Percentiles rank a stretch among this genome's conserved stretches.
Evolutionary conservation across 1,140 invertebrate species (phyloP).

Genomic region (Popillia japonica): DNA sequence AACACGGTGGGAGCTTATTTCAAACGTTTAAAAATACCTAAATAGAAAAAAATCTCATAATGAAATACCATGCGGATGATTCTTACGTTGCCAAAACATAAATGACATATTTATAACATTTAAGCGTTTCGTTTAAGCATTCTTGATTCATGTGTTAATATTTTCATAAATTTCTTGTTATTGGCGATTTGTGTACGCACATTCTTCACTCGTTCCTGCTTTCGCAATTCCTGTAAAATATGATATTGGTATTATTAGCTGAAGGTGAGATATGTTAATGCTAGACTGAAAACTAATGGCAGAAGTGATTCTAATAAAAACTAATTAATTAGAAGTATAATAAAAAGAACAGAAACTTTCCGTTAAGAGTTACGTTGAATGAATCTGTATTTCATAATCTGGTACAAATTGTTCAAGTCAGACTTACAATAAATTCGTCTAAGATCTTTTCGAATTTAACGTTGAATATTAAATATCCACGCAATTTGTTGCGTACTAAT

Average conservation of each 20-base stretch:
- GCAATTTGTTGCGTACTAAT: too few relatives aligned
- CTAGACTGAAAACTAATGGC: too few relatives aligned
- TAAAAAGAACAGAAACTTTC: too few relatives aligned
- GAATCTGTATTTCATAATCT: too few relatives aligned
- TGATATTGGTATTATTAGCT: background rate
- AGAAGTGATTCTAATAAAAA: too few relatives aligned
- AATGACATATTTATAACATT: slow-evolving; percentile 7
- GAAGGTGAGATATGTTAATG: too few relatives aligned
- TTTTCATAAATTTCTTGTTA: background rate
- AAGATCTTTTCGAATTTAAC: too few relatives aligned
- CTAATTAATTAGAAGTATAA: too few relatives aligned
- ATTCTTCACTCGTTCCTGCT: background rate
- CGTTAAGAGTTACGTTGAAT: too few relatives aligned
- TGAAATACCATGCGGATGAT: background rate
- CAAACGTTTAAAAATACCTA: background rate
- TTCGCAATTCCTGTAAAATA: background rate
- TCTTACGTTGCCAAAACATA: background rate
- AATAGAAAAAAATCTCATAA: background rate
- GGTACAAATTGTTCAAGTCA: too few relatives aligned
- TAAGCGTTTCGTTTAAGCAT: background rate
- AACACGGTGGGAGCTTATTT: background rate
- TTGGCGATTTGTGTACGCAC: background rate
- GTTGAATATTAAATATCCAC: too few relatives aligned
- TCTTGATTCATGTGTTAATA: slow-evolving; percentile 7
- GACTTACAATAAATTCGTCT: too few relatives aligned